Percentiles rank a stretch among this genome's conserved stretches.
Evolutionary conservation across 2,797 vertebrate genomes (phyloP).

Genomic region (Phaenicophaeus curvirostris): DNA sequence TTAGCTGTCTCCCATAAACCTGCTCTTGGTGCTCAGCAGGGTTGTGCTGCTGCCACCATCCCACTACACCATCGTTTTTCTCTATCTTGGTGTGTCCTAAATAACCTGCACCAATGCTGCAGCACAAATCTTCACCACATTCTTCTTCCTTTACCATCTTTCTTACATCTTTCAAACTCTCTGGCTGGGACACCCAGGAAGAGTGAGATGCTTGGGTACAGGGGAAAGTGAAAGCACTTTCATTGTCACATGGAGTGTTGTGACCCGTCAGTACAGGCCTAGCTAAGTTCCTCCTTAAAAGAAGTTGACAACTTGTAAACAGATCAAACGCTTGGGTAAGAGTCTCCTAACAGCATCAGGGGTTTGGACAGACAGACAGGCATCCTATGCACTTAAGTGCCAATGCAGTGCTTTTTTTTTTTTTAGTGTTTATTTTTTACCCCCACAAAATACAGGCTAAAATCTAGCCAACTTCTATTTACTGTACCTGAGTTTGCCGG

Average conservation of each 20-base stretch:
- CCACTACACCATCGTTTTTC: neutral
- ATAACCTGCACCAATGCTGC: neutral
- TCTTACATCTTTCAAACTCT: neutral
- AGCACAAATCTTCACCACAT: neutral
- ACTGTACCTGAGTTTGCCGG: slow-evolving; percentile 91
- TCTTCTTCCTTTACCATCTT: neutral
- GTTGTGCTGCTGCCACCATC: fast-evolving
- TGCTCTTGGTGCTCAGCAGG: neutral
- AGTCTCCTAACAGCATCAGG: neutral
- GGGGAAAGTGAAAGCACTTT: neutral
- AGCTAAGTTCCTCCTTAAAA: neutral
- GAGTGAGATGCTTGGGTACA: neutral
- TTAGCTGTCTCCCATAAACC: neutral
- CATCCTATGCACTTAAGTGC: neutral
- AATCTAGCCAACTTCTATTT: neutral
- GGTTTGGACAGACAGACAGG: neutral
- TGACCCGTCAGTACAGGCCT: neutral
- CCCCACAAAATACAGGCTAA: neutral
- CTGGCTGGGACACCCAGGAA: neutral
- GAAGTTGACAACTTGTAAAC: neutral
- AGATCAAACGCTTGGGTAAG: neutral
- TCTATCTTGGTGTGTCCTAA: neutral
- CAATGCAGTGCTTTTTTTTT: neutral
- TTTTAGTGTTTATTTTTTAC: neutral
- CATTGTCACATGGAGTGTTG: neutral